phyloP scores from a whole-genome alignment of 2,888 invertebrate genomes.

The Thecophora atra region DNA sequence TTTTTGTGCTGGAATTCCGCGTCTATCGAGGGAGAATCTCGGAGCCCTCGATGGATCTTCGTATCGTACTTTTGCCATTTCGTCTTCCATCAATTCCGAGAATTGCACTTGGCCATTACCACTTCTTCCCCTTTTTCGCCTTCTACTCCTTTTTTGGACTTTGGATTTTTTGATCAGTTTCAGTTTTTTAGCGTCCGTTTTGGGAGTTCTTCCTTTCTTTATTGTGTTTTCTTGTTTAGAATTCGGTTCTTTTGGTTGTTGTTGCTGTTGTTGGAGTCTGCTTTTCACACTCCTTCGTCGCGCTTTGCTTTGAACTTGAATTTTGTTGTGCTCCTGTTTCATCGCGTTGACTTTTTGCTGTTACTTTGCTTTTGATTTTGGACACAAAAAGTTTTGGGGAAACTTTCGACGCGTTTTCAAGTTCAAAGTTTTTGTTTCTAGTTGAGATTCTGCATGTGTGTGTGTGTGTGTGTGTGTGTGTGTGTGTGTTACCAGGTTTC shows the following conservation, averaged over 20 bases:
- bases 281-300: constrained; percentile 4
- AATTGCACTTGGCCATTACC: constrained; percentile 17
- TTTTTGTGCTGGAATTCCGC: too few species aligned
- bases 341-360: neutral
- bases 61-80: neutral
- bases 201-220: constrained; percentile 1
- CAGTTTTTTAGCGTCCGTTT: neutral
- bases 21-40: too few species aligned
- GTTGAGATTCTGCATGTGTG: neutral
- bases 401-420: constrained; percentile 24
- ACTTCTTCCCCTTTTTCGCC: constrained; percentile 17
- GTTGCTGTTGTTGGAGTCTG: neutral
- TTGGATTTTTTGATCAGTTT: neutral
- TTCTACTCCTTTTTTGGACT: neutral
- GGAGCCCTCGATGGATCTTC: too few species aligned
- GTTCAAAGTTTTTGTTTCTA: constrained; percentile 27
- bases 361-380: constrained; percentile 1
- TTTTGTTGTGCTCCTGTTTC: constrained; percentile 12
- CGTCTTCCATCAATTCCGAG: neutral
- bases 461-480: neutral
- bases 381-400: constrained; percentile 10
- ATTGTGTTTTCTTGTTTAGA: constrained; percentile 1
- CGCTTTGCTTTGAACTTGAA: constrained; percentile 32
- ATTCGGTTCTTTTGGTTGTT: constrained; percentile 10
- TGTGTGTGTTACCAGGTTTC: constrained; percentile 11